Percentiles rank a stretch among this genome's conserved stretches.
Evolutionary conservation across 2,888 invertebrate species (phyloP).

Genomic region (Disparrhopalites patrizii): DNA sequence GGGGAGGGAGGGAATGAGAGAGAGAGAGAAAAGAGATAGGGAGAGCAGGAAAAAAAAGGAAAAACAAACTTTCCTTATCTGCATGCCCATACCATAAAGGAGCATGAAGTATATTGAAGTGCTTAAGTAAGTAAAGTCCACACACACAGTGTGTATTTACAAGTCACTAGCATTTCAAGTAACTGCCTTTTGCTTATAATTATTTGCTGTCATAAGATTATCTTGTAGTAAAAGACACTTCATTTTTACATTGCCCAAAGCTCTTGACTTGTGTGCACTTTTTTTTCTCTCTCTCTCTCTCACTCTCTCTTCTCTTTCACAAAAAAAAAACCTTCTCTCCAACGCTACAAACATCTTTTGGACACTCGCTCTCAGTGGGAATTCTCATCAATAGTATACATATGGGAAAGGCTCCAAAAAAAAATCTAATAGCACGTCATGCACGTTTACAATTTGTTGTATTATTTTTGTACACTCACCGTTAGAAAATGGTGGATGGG

Average conservation of each 20-base stretch:
- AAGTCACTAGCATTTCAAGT: neutral
- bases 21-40: neutral
- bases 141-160: too few species aligned
- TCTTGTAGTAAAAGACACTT: neutral
- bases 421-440: too few species aligned
- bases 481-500: too few species aligned
- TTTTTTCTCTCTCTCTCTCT: neutral
- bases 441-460: too few species aligned
- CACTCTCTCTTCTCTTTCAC: conserved; percentile 3
- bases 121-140: too few species aligned
- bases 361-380: too few species aligned
- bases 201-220: neutral
- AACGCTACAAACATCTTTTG: too few species aligned
- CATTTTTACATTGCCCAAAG: conserved; percentile 1
- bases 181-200: neutral
- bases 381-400: too few species aligned
- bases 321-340: conserved; percentile 22
- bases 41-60: too few species aligned
- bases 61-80: conserved; percentile 7
- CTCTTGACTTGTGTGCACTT: neutral
- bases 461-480: too few species aligned
- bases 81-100: neutral
- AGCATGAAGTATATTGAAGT: too few species aligned
- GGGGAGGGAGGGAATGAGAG: neutral
- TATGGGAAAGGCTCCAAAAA: too few species aligned